Conservation (phyloP, 2,113 vertebrate species). For the Isurus oxyrinchus region DNA sequence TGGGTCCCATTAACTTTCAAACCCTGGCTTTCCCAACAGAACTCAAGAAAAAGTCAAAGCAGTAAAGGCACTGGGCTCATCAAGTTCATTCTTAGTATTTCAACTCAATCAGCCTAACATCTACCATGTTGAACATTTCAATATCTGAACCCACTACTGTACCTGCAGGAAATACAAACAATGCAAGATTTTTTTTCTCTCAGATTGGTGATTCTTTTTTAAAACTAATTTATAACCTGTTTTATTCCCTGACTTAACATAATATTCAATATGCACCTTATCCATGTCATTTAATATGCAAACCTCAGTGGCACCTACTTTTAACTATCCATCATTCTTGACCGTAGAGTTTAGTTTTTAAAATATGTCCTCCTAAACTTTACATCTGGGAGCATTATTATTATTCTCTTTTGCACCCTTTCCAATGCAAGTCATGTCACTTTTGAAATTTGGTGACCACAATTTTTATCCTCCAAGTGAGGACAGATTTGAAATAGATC, state of each 20-base stretch:
- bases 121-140: not conserved
- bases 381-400: not conserved
- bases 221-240: not conserved
- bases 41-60: not conserved
- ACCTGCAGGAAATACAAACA: not conserved
- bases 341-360: not conserved
- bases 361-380: not conserved
- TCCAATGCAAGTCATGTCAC: not conserved
- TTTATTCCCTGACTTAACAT: not conserved
- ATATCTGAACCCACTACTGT: not conserved
- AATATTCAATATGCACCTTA: not conserved
- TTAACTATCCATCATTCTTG: not conserved
- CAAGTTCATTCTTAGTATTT: not conserved
- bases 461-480: not conserved
- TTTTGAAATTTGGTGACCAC: not conserved
- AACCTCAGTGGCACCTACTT: not conserved
- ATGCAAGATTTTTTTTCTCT: not conserved
- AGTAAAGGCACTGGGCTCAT: not conserved
- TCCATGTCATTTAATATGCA: not conserved
- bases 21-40: not conserved
- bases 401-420: not conserved
- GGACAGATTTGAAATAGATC: not conserved
- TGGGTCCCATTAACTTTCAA: not conserved
- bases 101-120: not conserved
- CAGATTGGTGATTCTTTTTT: not conserved